Evolutionary conservation across 92 coral and sea anemone species (phyloP), one percentile per base, ranked within the genome.

Genomic region (Diadumene lineata): DNA sequence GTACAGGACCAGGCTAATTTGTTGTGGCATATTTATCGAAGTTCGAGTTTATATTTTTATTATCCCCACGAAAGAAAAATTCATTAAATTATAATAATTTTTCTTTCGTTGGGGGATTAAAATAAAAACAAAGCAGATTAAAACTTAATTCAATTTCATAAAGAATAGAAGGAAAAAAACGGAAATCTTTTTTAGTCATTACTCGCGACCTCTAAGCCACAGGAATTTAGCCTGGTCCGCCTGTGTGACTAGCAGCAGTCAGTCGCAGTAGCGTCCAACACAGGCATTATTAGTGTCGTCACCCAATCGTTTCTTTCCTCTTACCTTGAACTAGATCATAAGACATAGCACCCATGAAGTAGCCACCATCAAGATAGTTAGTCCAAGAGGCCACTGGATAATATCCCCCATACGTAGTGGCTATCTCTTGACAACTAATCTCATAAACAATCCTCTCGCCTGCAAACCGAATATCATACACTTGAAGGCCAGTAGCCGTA

Each of bases 381-480:
- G 18, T 80, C 34, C 60, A 51, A 1, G 85, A 75, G 16, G 81
- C 90, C 10, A 62, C 26, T 1, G 94, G 94, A 21, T 44, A 89
- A 69, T 81, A 89, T 18, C 93, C 90, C 46, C 87, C 72, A 73
- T 89, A 89, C 15, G 86, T 83, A 1, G 89, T 78, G 1, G 66
- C 64, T 25, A 86, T 79, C 25, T 89, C 93, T 34, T 89, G 93
- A 55, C 85, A 48, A 76, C 93, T 85, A 50, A 89, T 74, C 70
- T 89, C 93, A 66, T 89, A 89, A 18, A 74, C 83, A 34, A 89
- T 85, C 60, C 93, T 66, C 24, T 78, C 84, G 38, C 87, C 87
- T 43, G 77, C 82, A 60, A 89, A 89, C 34, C 78, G 81, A 74
- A 89, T 77, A 58, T 89, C 93, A 56, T 79, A 89, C 33, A 82